Base-by-base conservation (phyloP, 2,113 vertebrate species). In the Riparia riparia region DNA sequence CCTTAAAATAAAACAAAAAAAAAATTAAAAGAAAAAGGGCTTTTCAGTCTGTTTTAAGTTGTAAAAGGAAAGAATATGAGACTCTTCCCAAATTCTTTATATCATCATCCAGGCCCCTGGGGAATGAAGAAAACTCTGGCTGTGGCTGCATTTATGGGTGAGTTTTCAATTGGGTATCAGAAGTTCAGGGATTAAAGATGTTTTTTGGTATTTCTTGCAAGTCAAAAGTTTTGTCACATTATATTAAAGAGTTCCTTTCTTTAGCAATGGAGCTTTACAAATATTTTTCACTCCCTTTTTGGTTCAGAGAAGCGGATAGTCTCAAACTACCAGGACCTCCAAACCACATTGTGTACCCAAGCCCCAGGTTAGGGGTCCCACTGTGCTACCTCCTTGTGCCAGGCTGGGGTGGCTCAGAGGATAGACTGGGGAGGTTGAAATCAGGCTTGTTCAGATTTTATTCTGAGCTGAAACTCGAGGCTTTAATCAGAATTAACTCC, bases 41-140 rank as follows among this genome's bases (percentile, higher is more conserved):
- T 34, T 50, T 81, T 65, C 68, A 19, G 66, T 77, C 93, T 89
- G 31, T 91, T 96, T 97, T 91, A 86, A 95, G 95, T 96, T 96
- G 87, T 85, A 80, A 90, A 96, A 93, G 73, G 91, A 71, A 93
- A 97, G 93, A 95, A 95, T 76, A 90, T 41, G 86, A 96, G 80
- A 82, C 87, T 64, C 20, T 95, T 95, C 86, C 71, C 76, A 94
- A 94, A 94, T 95, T 90, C 90, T 85, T 93, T 63, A 89, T 73
- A 60, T 72, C 49, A 0, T 61, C 71, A 87, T 90, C 54, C 74
- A 54, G 58, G 39, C 47, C 82, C 54, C 86, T 82, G 76, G 82
- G 72, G 90, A 44, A 70, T 61, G 85, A 93, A 92, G 96, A 95
- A 79, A 87, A 31, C 19, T 90, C 70, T 89, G 89, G 70, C 61